Conservation (phyloP, 2,797 vertebrate genomes). For the Gallinago solitaria region DNA sequence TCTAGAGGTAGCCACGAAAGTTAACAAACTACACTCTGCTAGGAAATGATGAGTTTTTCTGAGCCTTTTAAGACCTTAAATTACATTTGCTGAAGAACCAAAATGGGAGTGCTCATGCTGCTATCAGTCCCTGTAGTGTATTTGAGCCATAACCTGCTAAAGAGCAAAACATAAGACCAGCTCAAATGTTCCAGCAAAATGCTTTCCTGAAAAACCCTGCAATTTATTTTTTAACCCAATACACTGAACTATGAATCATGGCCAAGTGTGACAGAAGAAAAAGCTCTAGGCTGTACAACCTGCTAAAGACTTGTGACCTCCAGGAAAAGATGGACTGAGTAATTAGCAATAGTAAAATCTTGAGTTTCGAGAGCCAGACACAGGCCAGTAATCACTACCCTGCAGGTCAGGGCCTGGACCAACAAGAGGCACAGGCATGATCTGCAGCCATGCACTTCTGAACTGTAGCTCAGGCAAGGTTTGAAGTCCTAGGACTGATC, state of each 20-base stretch:
- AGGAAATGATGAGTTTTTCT: not conserved
- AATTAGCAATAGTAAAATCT: not conserved
- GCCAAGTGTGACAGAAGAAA: not conserved
- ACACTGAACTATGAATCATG: not conserved
- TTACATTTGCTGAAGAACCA: not conserved
- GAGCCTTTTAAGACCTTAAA: not conserved
- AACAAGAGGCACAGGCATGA: not conserved
- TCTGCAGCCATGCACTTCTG: not conserved
- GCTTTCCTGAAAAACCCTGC: not conserved
- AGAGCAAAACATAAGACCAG: not conserved
- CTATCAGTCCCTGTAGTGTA: not conserved
- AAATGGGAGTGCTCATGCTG: not conserved
- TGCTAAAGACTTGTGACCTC: not conserved
- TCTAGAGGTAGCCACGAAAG: not conserved
- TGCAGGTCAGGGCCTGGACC: rapidly evolving
- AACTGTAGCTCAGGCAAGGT: not conserved
- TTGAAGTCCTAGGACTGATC: not conserved
- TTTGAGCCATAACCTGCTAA: not conserved
- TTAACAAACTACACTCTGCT: not conserved
- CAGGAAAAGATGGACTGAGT: not conserved
- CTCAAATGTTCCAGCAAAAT: not conserved
- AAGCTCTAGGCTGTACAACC: not conserved
- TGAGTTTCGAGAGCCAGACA: not conserved
- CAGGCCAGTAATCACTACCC: not conserved
- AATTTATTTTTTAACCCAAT: not conserved